Evolutionary conservation across 37 sponge, comb jelly and placozoan species (phyloP), one percentile per base, ranked within the genome.

Genomic region (Bolinopsis microptera): DNA sequence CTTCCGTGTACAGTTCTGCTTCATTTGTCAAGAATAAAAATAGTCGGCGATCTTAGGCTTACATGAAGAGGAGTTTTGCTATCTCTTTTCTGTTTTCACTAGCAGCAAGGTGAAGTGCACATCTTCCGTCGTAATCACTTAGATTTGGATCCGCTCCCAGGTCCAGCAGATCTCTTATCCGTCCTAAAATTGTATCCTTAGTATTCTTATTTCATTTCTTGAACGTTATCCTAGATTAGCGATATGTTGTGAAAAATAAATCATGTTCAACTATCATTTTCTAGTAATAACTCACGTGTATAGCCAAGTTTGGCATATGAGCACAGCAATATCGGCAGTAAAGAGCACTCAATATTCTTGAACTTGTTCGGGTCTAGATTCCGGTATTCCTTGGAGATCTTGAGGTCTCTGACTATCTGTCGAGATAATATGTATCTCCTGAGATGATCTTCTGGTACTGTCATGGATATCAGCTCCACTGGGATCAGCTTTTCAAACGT

Each of bases 261-360:
- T n/a, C n/a, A n/a, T n/a, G n/a, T n/a, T n/a, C n/a, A n/a, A n/a
- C n/a, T n/a, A n/a, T n/a, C n/a, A n/a, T n/a, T n/a, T n/a, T n/a
- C n/a, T n/a, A n/a, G n/a, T n/a, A n/a, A n/a, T 24, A 72, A 72
- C 75, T 72, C 27, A 72, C 75, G 2, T 24, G 75, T 28, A 30
- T 30, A 72, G 13, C 75, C 75, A 5, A 30, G 31, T 48, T 86
- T 86, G n/a, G 90, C 90, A 40, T 86, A 86, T 3, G 90, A 41
- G 30, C 90, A 86, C 40, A 86, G 32, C 30, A 86, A 3, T 13
- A 86, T 86, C 25, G 90, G 90, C 37, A 86, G 90, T n/a, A 86
- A 5, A 30, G 90, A 41, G 5, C 90, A 1, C 61, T 86, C 90
- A 26, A 86, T 40, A 22, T 28, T 33, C 36, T 86, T 86, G 26